phyloP scores from a whole-genome alignment of 2,888 invertebrate genomes.

The Rhopalosiphum nymphaeae region DNA sequence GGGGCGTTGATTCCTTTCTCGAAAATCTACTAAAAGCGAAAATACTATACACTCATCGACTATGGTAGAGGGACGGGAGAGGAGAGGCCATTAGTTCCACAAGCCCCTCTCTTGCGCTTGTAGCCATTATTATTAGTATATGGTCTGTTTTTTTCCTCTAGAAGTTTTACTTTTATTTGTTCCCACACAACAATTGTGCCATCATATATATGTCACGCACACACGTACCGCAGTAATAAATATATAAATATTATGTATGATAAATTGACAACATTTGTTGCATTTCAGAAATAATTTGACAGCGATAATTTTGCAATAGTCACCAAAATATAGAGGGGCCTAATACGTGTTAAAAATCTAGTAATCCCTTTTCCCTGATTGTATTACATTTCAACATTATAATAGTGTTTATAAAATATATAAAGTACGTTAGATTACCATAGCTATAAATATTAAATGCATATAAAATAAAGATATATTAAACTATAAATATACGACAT shows the following conservation, averaged over 20 bases:
- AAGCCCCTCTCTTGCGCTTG: constrained; percentile 24
- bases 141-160: background rate
- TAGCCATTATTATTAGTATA: constrained; percentile 45
- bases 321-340: background rate
- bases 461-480: background rate
- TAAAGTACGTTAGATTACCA: too few relatives aligned
- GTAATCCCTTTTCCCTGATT: background rate
- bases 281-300: background rate
- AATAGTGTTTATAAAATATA: background rate
- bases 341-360: background rate
- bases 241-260: background rate
- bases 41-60: constrained; percentile 25
- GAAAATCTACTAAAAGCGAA: constrained; percentile 62
- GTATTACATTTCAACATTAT: background rate
- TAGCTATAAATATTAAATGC: background rate
- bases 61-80: background rate
- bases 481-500: background rate
- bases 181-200: constrained; percentile 10
- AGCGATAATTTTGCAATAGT: background rate
- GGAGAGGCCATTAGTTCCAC: constrained; percentile 57
- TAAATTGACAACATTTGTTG: constrained; percentile 21
- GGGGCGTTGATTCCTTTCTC: constrained; percentile 61
- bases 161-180: constrained; percentile 56
- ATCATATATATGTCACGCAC: background rate
- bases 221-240: background rate